Percentiles rank a stretch among this genome's conserved stretches.
Evolutionary conservation across 2,888 invertebrate species (phyloP).

Genomic region (Achlya flavicornis): DNA sequence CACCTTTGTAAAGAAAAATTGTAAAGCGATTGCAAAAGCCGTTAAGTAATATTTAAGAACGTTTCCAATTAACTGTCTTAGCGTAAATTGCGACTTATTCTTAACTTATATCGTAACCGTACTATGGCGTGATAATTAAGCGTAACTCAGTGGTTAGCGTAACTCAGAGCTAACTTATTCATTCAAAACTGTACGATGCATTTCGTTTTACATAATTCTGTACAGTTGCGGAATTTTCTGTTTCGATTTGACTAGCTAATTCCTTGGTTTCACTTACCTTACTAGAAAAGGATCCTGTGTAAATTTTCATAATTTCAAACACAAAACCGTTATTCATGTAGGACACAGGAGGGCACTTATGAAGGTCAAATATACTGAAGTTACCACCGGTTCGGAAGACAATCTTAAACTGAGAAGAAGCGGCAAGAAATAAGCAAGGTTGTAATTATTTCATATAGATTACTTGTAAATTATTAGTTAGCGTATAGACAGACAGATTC

Average conservation of each 20-base stretch:
- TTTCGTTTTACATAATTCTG: not conserved
- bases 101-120: conserved; percentile 2
- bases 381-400: no score
- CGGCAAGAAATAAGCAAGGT: no score
- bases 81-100: not conserved
- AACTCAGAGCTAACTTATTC: conserved; percentile 1
- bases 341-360: no score
- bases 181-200: not conserved
- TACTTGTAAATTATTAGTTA: no score
- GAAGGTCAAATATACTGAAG: no score
- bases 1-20: not conserved
- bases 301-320: no score
- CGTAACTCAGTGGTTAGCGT: not conserved
- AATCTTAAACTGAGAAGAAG: no score
- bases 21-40: not conserved
- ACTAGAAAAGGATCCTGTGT: no score
- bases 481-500: no score
- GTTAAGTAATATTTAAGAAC: not conserved
- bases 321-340: no score
- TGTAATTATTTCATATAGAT: no score
- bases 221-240: not conserved
- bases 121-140: conserved; percentile 6
- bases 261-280: not conserved
- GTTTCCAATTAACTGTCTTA: not conserved
- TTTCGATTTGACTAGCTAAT: not conserved